A percentile compares a stretch with the other conserved stretches of the same genome.
These are phyloP conservation scores for Beris chalybata DNA, from an alignment of 2,888 invertebrate genomes.

Conservation along the genomic window DNA sequence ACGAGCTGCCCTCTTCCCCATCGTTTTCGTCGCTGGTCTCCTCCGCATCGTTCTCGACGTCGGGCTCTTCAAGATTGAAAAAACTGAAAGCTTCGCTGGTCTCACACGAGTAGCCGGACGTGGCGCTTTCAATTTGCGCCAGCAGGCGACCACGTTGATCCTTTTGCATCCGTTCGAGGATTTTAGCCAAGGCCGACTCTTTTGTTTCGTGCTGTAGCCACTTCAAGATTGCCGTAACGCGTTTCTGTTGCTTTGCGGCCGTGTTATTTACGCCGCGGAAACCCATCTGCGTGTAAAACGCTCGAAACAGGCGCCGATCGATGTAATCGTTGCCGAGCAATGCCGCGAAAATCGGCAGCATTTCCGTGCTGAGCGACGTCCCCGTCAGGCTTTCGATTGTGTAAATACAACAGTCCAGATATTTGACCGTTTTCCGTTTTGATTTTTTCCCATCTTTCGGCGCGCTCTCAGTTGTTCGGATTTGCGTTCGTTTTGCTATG, in stretches of 20 bases:
- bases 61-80: slow-evolving; percentile 54
- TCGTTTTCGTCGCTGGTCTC: slow-evolving; percentile 30
- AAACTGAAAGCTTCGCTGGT: slow-evolving; percentile 62
- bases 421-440: slow-evolving; percentile 47
- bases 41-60: slow-evolving; percentile 15
- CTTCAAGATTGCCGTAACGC: slow-evolving; percentile 69
- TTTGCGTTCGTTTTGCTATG: slow-evolving; percentile 49
- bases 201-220: slow-evolving; percentile 76
- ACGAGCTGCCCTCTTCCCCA: slow-evolving; percentile 20
- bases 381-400: slow-evolving; percentile 69
- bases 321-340: slow-evolving; percentile 91
- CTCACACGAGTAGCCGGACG: slow-evolving; percentile 65
- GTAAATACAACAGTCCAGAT: slow-evolving; percentile 70
- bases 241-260: slow-evolving; percentile 65
- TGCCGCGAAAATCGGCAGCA: slow-evolving; percentile 79
- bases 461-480: slow-evolving; percentile 37
- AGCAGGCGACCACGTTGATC: slow-evolving; percentile 60
- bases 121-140: slow-evolving; percentile 63
- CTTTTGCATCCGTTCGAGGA: slow-evolving; percentile 65
- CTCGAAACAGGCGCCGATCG: slow-evolving; percentile 65
- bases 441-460: slow-evolving; percentile 2
- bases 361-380: slow-evolving; percentile 64
- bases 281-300: slow-evolving; percentile 68
- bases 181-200: slow-evolving; percentile 69
- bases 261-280: slow-evolving; percentile 54